Conservation (phyloP, 2,888 invertebrate species). For the Aplocera efformata region DNA sequence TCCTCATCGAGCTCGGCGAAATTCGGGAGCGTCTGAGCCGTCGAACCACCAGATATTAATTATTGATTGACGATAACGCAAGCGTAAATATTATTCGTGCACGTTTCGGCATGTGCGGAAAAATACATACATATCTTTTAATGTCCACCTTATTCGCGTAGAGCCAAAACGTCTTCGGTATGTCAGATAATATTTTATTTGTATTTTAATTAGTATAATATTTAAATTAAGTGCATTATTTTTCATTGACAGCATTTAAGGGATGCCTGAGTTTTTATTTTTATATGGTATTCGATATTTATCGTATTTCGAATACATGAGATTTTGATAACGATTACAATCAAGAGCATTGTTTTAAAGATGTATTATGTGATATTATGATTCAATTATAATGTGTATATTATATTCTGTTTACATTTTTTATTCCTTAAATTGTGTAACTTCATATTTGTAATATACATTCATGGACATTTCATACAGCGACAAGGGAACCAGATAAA, state of each 20-base stretch:
- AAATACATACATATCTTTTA: conserved; percentile 27
- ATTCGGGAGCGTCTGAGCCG: conserved; percentile 78
- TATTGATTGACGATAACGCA: conserved; percentile 77
- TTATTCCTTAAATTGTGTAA: too few relatives aligned
- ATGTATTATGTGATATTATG: too few relatives aligned
- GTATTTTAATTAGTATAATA: conserved; percentile 9
- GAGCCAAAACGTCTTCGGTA: conserved; percentile 8
- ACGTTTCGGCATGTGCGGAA: conserved; percentile 41
- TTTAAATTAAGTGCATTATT: conserved; percentile 12
- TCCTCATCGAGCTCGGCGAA: conserved; percentile 74
- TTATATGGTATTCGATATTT: conserved; percentile 1
- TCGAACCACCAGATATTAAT: conserved; percentile 75
- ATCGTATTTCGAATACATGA: not conserved
- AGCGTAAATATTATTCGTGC: conserved; percentile 65
- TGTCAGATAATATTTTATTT: conserved; percentile 9
- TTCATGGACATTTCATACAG: too few relatives aligned
- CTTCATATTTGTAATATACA: too few relatives aligned
- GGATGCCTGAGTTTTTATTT: conserved; percentile 13
- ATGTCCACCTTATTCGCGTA: conserved; percentile 19
- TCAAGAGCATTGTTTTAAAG: too few relatives aligned
- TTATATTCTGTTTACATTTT: too few relatives aligned
- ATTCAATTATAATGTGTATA: too few relatives aligned
- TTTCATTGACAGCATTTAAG: conserved; percentile 6
- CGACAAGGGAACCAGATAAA: too few relatives aligned
- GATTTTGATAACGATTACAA: too few relatives aligned